Percentiles rank a stretch among this genome's conserved stretches.
Conservation (phyloP, 1,140 invertebrate species). For the Drosophila repleta region DNA sequence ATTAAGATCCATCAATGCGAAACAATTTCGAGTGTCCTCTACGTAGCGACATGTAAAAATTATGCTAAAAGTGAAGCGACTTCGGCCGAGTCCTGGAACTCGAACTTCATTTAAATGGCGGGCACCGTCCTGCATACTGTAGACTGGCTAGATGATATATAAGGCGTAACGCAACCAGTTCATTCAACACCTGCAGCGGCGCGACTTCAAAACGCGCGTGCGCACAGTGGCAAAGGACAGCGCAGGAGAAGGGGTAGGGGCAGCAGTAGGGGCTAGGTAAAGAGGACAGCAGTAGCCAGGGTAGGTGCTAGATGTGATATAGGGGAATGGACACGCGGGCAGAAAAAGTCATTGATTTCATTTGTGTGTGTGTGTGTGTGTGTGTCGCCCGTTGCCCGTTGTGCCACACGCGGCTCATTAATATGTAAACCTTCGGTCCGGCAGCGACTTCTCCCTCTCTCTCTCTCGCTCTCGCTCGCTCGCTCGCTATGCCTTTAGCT, state of each 20-base stretch:
- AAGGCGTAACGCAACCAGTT: conserved; percentile 67
- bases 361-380: conserved; percentile 15
- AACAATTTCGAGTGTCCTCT: conserved; percentile 2
- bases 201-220: conserved; percentile 58
- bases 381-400: conserved; percentile 5
- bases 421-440: conserved; percentile 48
- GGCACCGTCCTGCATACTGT: conserved; percentile 2
- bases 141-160: conserved; percentile 52
- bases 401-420: conserved; percentile 60
- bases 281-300: background rate
- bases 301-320: conserved; percentile 18
- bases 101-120: conserved; percentile 24
- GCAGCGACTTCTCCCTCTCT: background rate
- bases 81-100: conserved; percentile 8
- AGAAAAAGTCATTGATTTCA: conserved; percentile 60
- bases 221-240: conserved; percentile 35
- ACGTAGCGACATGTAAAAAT: conserved; percentile 41
- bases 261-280: background rate
- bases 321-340: conserved; percentile 37
- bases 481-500: background rate
- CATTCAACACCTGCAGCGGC: conserved; percentile 65
- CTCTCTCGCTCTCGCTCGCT: background rate
- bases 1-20: conserved; percentile 46
- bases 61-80: conserved; percentile 44
- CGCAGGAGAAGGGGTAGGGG: background rate